These are phyloP conservation scores for Scaptodrosophila latifasciaeformis DNA, from an alignment of 2,888 invertebrate species.

Conservation along the genomic window DNA sequence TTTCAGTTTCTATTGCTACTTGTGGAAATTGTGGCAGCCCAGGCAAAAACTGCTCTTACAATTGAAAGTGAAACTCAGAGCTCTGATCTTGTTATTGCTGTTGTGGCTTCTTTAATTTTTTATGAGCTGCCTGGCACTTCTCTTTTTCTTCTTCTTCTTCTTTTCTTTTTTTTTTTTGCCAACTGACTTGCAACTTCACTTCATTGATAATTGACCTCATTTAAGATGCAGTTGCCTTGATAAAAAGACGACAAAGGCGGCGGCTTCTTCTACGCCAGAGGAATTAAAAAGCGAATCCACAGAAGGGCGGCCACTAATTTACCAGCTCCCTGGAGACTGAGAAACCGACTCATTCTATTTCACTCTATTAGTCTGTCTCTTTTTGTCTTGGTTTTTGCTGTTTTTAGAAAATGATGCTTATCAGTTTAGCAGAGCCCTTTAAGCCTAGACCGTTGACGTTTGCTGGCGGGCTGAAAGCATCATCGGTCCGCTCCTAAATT, in stretches of 20 bases:
- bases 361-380: too few relatives aligned
- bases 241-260: conserved; percentile 40
- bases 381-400: too few relatives aligned
- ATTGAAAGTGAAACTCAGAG: conserved; percentile 60
- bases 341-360: too few relatives aligned
- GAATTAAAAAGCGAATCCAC: conserved; percentile 67
- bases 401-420: conserved; percentile 59
- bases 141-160: too few relatives aligned
- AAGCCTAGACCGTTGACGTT: conserved; percentile 62
- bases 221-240: conserved; percentile 57
- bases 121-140: too few relatives aligned
- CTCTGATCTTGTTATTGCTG: conserved; percentile 18
- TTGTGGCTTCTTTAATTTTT: too few relatives aligned
- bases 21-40: conserved; percentile 5
- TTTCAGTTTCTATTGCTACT: conserved; percentile 69
- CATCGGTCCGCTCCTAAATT: background rate
- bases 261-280: conserved; percentile 5
- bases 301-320: conserved; percentile 44
- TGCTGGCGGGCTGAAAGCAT: conserved; percentile 35
- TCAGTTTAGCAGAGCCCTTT: conserved; percentile 56
- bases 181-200: too few relatives aligned
- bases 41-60: conserved; percentile 16
- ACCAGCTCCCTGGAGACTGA: too few relatives aligned
- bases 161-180: too few relatives aligned
- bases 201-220: conserved; percentile 67